Conservation (phyloP, 2,888 invertebrate species). For the Amiota communis region DNA sequence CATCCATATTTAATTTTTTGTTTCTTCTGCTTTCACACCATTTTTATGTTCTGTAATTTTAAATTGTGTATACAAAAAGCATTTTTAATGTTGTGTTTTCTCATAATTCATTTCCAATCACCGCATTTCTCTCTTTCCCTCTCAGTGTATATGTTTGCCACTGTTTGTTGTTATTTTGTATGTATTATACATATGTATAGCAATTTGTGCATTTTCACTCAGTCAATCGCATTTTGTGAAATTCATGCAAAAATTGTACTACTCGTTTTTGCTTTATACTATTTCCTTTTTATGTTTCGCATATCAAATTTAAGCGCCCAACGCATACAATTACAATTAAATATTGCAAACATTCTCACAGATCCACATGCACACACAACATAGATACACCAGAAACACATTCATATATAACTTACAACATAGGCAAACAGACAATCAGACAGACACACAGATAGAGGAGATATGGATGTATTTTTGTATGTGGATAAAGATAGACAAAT, state of each 20-base stretch:
- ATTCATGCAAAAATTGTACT: slow-evolving; percentile 12
- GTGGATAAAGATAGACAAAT: neutral
- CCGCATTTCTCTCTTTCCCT: no score
- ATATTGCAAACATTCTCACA: neutral
- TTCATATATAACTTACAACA: neutral
- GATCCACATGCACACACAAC: neutral
- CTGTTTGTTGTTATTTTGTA: no score
- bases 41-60: neutral
- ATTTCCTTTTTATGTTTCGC: neutral
- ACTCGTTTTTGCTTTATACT: neutral
- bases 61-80: neutral
- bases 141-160: no score
- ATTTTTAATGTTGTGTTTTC: neutral
- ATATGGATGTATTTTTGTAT: neutral
- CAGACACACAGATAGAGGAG: neutral
- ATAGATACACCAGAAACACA: neutral
- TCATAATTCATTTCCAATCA: neutral
- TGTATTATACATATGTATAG: no score
- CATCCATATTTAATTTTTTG: no score
- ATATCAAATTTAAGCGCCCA: slow-evolving; percentile 17
- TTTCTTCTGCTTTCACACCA: slow-evolving; percentile 17
- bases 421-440: no score
- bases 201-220: neutral
- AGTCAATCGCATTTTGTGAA: neutral
- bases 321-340: slow-evolving; percentile 18